These are phyloP conservation scores for Ormyrus nitidulus DNA, from an alignment of 2,888 invertebrate genomes.

Conservation along the genomic window DNA sequence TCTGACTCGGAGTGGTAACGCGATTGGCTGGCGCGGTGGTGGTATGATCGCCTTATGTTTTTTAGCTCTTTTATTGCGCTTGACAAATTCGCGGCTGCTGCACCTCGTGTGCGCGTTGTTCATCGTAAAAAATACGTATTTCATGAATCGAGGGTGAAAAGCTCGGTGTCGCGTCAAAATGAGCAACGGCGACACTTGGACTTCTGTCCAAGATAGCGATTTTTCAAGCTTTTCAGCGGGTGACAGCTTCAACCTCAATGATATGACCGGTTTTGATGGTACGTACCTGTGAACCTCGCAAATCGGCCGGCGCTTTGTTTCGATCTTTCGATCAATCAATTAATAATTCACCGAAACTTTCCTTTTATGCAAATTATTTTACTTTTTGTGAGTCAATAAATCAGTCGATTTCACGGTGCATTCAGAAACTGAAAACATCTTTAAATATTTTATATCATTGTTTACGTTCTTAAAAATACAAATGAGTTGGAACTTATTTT, in stretches of 20 bases:
- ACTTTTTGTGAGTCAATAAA: neutral
- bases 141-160: conserved; percentile 56
- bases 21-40: conserved; percentile 78
- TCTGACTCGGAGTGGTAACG: conserved; percentile 76
- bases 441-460: too few relatives aligned
- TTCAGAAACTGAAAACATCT: neutral
- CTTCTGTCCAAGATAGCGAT: conserved; percentile 70
- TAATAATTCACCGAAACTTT: neutral
- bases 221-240: conserved; percentile 75
- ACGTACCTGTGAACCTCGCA: conserved; percentile 64
- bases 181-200: conserved; percentile 71
- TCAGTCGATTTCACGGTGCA: neutral
- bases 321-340: neutral
- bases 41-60: conserved; percentile 68
- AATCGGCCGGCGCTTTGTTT: conserved; percentile 13
- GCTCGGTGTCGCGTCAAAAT: conserved; percentile 61
- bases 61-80: conserved; percentile 58
- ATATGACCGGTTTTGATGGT: conserved; percentile 84
- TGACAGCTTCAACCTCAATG: conserved; percentile 82
- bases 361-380: neutral
- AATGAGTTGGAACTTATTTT: neutral
- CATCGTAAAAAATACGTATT: conserved; percentile 59
- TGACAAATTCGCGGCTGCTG: conserved; percentile 61
- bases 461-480: conserved; percentile 2
- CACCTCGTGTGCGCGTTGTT: conserved; percentile 3